Base-by-base conservation (phyloP, 2,888 invertebrate genomes). In the Antheraea yamamai region DNA sequence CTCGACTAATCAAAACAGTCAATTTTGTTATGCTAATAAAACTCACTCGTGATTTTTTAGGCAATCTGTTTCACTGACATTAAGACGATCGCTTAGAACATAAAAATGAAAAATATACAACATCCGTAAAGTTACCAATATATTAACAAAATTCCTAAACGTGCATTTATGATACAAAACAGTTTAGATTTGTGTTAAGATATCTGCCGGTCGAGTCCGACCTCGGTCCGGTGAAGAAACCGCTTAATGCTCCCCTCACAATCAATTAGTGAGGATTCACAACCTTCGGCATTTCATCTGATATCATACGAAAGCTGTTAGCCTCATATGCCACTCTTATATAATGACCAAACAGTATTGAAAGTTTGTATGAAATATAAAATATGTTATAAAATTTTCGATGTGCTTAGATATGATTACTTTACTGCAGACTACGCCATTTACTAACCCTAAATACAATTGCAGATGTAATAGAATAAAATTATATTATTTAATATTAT, bases 181-280 rank as follows among this genome's bases (percentile, higher is more conserved):
- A 16, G 64, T 66, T 66, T 66, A 66, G 64, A 66, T 66, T 66
- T 30, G 64, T 73, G 73, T 58, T 66, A 30, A 66, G 64, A 66
- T 66, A 66, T 66, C 64, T 20, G 64, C 71, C 75, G 74, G 66
- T 72, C 74, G 61, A 66, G 30, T 66, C 4, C 30, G 70, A 70
- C 70, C 70, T 70, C 70, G 70, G n/a, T 55, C 58, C 23, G 73
- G 55, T 73, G 55, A 61, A 73, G 73, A 73, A 73, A 73, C 73
- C 39, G 73, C 30, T 73, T 73, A 73, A 73, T 73, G 73, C 58
- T 58, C 73, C 61, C 73, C 73, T 73, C 73, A 61, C 73, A 73
- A 61, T 87, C 85, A 87, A 87, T 88, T 87, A 87, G 83, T 81
- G 82, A 78, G 81, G 81, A 82, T 81, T 77, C 78, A 74, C 81